Evolutionary conservation across 2,113 vertebrate genomes (phyloP).

Genomic region (Microcebus griseorufus): DNA sequence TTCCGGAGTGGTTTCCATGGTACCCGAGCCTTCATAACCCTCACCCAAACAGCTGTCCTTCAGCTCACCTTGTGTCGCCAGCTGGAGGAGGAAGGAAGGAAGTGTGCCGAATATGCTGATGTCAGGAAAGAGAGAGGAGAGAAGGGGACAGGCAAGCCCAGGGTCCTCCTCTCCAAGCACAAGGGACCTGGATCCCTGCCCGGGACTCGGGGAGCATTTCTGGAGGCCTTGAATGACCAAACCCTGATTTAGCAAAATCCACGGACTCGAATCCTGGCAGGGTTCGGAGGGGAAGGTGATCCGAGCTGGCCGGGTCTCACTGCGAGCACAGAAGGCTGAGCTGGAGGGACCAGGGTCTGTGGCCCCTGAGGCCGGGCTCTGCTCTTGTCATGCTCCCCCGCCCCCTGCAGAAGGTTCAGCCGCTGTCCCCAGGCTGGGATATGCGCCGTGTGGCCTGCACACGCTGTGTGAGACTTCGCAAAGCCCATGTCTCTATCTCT

Average conservation of each 20-base stretch:
- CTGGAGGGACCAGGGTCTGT: not conserved
- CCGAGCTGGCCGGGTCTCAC: not conserved
- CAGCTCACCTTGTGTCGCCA: slow-evolving; percentile 8
- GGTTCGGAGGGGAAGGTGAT: not conserved
- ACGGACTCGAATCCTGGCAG: not conserved
- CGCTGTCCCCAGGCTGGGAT: not conserved
- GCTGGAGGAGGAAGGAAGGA: not conserved
- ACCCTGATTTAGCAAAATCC: not conserved
- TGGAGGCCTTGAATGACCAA: not conserved
- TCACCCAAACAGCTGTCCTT: slow-evolving; percentile 27
- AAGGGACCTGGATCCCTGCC: not conserved
- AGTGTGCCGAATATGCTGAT: not conserved
- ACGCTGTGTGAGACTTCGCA: not conserved
- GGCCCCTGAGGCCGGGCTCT: not conserved
- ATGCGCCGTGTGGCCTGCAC: not conserved
- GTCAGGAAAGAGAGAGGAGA: fast-evolving
- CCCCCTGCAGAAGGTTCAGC: not conserved
- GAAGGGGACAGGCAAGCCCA: not conserved
- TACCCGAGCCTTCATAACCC: not conserved
- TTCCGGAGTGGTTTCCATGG: slow-evolving; percentile 48
- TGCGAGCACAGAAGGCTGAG: not conserved
- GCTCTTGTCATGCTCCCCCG: not conserved
- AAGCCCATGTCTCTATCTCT: not conserved
- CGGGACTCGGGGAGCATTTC: not conserved
- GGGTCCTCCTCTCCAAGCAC: not conserved